Conservation (phyloP, 92 coral and sea anemone species). For the Palythoa heliodiscus region DNA sequence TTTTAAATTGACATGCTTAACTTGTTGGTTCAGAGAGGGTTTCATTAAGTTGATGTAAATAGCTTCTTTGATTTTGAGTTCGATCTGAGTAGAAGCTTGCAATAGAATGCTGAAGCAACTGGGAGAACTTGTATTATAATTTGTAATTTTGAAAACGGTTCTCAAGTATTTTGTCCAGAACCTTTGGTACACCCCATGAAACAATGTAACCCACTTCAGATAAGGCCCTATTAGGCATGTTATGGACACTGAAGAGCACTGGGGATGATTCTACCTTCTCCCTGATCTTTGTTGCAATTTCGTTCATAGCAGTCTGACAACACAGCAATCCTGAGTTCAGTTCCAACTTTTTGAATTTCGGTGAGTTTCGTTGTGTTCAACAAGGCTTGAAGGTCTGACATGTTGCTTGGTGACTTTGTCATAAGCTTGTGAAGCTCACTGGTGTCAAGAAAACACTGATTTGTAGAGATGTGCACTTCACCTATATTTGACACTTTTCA, state of each 20-base stretch:
- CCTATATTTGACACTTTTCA: conserved; percentile 10
- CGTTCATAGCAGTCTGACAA: conserved; percentile 16
- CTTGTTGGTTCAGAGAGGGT: too few species aligned
- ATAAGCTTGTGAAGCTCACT: conserved; percentile 26
- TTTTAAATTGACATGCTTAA: too few species aligned
- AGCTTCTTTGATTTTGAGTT: too few species aligned
- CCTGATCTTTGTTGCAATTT: not conserved
- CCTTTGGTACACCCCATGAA: too few species aligned
- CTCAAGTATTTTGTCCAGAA: too few species aligned
- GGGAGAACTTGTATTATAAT: too few species aligned
- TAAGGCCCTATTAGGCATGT: not conserved
- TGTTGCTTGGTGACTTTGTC: conserved; percentile 39
- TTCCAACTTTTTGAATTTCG: conserved; percentile 23
- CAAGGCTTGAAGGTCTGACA: conserved; percentile 31
- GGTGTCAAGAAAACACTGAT: conserved; percentile 37
- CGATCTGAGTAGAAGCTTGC: too few species aligned
- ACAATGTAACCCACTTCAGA: conserved; percentile 44
- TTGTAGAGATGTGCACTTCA: conserved; percentile 12
- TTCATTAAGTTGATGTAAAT: too few species aligned
- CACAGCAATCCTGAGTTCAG: conserved; percentile 36
- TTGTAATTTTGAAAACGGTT: too few species aligned
- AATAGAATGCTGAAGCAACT: too few species aligned
- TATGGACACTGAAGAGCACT: too few species aligned
- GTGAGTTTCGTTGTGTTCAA: conserved; percentile 4
- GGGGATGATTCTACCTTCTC: conserved; percentile 1